phyloP scores from a whole-genome alignment of 1,140 invertebrate species.

The Amphibalanus amphitrite region DNA sequence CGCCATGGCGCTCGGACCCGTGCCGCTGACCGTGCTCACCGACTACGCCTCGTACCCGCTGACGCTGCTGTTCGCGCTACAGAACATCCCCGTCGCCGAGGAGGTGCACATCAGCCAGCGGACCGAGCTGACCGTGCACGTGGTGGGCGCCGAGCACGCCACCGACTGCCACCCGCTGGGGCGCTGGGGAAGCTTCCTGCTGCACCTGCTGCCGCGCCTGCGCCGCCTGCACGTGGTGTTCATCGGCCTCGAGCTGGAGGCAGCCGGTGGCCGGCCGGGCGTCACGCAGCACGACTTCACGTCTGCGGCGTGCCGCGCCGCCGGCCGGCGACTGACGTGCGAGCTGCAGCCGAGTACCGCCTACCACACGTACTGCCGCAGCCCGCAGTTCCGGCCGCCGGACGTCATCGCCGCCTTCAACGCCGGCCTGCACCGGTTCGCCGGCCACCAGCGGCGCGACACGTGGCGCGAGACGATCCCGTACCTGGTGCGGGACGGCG shows the following conservation, averaged over 20 bases:
- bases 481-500: constrained; percentile 23
- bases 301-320: constrained; percentile 18
- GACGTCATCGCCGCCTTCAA: constrained; percentile 48
- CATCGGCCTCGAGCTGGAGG: constrained; percentile 38
- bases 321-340: constrained; percentile 22
- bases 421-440: constrained; percentile 4
- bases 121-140: constrained; percentile 31
- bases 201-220: constrained; percentile 40
- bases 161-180: constrained; percentile 45
- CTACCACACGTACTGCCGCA: constrained; percentile 38
- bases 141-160: constrained; percentile 46
- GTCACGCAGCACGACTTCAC: constrained; percentile 14
- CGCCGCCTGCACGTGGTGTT: constrained; percentile 32
- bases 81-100: constrained; percentile 21
- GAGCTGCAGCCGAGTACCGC: constrained; percentile 34
- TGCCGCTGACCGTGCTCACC: constrained; percentile 21
- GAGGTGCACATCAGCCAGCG: neutral
- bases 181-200: constrained; percentile 49
- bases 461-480: neutral
- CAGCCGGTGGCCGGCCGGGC: constrained; percentile 10
- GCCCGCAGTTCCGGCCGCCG: constrained; percentile 30
- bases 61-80: constrained; percentile 38
- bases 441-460: neutral
- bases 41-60: constrained; percentile 43
- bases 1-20: neutral